A percentile compares a stretch with the other conserved stretches of the same genome.
Evolutionary conservation across 2,797 vertebrate genomes (phyloP).

Genomic region (Premnoplex brunnescens): DNA sequence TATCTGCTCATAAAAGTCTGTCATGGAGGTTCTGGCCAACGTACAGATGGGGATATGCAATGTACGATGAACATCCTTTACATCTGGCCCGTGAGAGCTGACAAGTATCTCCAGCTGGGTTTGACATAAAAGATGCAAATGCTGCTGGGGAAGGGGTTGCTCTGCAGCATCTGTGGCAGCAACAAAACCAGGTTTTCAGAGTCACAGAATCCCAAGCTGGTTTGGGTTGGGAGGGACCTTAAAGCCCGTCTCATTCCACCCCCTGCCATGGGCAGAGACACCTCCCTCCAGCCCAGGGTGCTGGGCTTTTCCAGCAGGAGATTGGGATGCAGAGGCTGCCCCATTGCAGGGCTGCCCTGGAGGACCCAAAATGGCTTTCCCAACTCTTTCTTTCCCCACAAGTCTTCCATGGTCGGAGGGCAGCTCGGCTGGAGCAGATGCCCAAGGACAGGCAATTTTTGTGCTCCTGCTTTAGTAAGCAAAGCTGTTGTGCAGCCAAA

Average conservation of each 20-base stretch:
- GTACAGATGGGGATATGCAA: conserved; percentile 17
- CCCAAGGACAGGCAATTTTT: accelerated
- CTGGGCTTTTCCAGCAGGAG: background rate
- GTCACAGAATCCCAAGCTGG: background rate
- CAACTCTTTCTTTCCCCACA: background rate
- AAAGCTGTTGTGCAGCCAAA: background rate
- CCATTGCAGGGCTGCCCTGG: background rate
- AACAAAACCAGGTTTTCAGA: background rate
- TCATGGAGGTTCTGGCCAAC: background rate
- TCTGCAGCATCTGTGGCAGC: background rate
- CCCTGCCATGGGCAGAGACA: background rate
- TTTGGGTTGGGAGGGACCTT: background rate
- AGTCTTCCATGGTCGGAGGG: background rate
- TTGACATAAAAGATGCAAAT: background rate
- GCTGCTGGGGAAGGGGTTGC: background rate
- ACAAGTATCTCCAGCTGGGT: conserved; percentile 60
- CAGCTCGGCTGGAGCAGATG: background rate
- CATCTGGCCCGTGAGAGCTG: background rate
- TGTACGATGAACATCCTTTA: background rate
- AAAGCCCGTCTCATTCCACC: accelerated
- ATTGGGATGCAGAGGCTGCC: background rate
- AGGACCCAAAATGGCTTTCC: background rate
- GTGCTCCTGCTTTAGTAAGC: background rate
- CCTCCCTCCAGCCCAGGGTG: accelerated
- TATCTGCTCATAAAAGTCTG: background rate